Conservation (phyloP, 2,888 invertebrate species). For the Sarcophaga subvicina region DNA sequence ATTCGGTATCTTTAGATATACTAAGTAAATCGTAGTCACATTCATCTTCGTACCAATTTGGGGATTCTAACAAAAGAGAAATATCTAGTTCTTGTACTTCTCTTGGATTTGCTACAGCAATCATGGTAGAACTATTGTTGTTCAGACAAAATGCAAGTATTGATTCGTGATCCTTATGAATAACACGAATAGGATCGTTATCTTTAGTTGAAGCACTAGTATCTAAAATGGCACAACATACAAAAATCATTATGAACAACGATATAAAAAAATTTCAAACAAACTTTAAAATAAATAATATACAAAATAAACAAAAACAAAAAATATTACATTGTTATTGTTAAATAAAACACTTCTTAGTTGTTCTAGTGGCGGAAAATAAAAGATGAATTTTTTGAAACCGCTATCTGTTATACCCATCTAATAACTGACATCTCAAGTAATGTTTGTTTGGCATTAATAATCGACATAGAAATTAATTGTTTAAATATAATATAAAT, state of each 20-base stretch:
- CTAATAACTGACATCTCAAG: too few relatives aligned
- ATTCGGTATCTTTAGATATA: conserved; percentile 89
- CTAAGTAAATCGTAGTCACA: conserved; percentile 97
- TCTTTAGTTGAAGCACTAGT: conserved; percentile 70
- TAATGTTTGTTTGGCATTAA: too few relatives aligned
- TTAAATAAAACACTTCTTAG: too few relatives aligned
- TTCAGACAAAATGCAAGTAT: conserved; percentile 98
- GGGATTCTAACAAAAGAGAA: conserved; percentile 92
- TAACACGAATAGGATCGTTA: conserved; percentile 94
- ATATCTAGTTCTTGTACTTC: conserved; percentile 99
- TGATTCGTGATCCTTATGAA: conserved; percentile 99
- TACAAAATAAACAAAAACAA: too few relatives aligned
- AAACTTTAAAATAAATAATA: too few relatives aligned
- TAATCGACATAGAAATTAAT: too few relatives aligned
- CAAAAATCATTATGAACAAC: background rate
- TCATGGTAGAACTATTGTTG: conserved; percentile 91
- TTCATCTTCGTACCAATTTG: conserved; percentile 97
- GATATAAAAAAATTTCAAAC: too few relatives aligned
- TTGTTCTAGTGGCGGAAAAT: too few relatives aligned
- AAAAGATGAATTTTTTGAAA: too few relatives aligned
- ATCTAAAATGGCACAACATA: conserved; percentile 35
- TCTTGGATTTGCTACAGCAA: conserved; percentile 96
- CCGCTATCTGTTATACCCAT: too few relatives aligned
- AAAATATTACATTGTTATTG: too few relatives aligned
- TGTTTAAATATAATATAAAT: too few relatives aligned